Evolutionary conservation across 2,888 invertebrate genomes (phyloP).

Genomic region (Pherbina coryleti): DNA sequence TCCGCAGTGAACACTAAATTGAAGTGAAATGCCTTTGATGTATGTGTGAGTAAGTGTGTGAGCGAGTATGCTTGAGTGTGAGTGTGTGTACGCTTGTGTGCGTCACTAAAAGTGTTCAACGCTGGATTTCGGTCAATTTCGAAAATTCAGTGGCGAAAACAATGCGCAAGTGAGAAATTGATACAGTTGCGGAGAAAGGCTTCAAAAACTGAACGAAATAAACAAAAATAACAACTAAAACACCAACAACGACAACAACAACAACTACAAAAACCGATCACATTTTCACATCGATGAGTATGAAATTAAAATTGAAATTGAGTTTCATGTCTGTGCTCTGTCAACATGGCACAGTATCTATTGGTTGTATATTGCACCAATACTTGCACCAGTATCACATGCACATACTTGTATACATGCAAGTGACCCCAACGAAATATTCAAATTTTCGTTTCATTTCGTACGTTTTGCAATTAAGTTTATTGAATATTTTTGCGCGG

Average conservation of each 20-base stretch:
- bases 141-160: neutral
- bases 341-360: neutral
- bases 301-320: constrained; percentile 25
- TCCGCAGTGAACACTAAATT: no score
- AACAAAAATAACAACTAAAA: neutral
- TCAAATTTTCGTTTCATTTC: neutral
- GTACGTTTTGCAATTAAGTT: constrained; percentile 2
- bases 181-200: neutral
- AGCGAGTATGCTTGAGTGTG: neutral
- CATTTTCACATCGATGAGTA: constrained; percentile 29
- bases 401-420: no score
- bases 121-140: constrained; percentile 6
- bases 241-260: neutral
- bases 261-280: constrained; percentile 9
- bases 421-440: neutral
- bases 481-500: neutral
- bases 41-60: neutral
- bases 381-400: no score
- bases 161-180: constrained; percentile 16
- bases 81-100: neutral
- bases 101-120: neutral
- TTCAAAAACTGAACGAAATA: no score
- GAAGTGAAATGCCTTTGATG: neutral
- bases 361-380: no score
- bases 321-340: constrained; percentile 27